Evolutionary conservation across 30 jellyfish, hydroid and myxozoan species (phyloP), one percentile per base, ranked within the genome.

Genomic region (Turritopsis dohrnii): DNA sequence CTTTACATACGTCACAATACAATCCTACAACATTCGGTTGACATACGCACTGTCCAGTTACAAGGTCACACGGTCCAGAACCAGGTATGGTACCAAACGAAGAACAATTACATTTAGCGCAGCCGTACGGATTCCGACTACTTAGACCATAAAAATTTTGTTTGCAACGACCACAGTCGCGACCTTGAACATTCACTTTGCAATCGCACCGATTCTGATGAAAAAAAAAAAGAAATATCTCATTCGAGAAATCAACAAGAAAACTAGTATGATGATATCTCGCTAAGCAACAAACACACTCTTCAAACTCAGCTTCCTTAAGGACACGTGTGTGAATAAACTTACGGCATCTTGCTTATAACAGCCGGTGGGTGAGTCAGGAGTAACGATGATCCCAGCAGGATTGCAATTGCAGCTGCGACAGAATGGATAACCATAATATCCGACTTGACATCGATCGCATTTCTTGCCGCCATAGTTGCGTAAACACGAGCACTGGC

Each of bases 391-490:
- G 52, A 85, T 74, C 1, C 97, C 97, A 54, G 97, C 97, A 3
- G 97, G 89, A 54, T 80, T 22, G 73, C 97, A 90, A 54, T 87
- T 75, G 69, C 97, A 90, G 23, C 71, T 72, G n/a, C 54, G 52
- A 53, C 97, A 90, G 28, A 52, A 22, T 8, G 97, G 97, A 72
- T 65, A 90, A 52, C 73, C 81, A 41, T 81, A 81, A 76, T 28
- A 90, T 0, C 97, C 97, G 23, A 85, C 84, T 52, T 80, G 95
- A 71, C 97, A 90, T 81, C 77, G 72, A 82, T 82, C 76, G 81
- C 97, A 90, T 76, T 71, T 52, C 13, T 86, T 91, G 54, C 97
- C 95, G 53, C 88, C 90, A 84, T 76, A 90, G 52, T 90, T 90
- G 20, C 74, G 65, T 18, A 82, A 52, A 54, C 97, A 90, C 74